Conservation (phyloP, 2,113 vertebrate species). For the Campylomormyrus tamandua region DNA sequence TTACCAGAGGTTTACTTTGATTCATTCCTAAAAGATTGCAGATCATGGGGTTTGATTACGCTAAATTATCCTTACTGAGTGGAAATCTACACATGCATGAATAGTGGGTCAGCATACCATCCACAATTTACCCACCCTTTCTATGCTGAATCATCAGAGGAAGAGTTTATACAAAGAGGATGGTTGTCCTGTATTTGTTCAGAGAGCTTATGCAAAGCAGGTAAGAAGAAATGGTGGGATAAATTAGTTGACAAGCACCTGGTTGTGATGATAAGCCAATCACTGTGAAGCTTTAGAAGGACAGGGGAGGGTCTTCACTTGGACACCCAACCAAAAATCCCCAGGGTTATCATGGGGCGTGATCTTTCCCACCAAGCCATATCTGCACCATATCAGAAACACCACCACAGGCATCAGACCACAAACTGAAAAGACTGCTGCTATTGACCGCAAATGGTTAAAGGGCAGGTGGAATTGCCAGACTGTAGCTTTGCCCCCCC, state of each 20-base stretch:
- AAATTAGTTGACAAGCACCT: neutral
- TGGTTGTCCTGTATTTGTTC: neutral
- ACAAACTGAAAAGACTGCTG: neutral
- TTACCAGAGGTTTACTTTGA: neutral
- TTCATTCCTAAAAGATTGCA: neutral
- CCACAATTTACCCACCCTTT: neutral
- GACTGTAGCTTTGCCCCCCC: neutral
- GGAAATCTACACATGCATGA: neutral
- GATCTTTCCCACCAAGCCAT: neutral
- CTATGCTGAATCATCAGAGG: neutral
- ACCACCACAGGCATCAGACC: neutral
- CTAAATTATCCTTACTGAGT: neutral
- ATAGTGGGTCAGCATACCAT: neutral
- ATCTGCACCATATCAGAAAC: neutral
- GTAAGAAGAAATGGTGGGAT: neutral
- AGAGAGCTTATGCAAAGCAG: neutral
- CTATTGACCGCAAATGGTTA: neutral
- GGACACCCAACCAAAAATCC: neutral
- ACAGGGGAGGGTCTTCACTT: neutral
- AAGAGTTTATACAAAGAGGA: neutral
- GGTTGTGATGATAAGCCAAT: slow-evolving; percentile 1
- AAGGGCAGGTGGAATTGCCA: neutral
- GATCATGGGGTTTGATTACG: neutral
- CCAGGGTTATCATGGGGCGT: neutral
- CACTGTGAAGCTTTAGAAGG: neutral